Evolutionary conservation across 2,888 invertebrate genomes (phyloP), one percentile per base, ranked within the genome.

Genomic region (Phrixothrix hirtus): DNA sequence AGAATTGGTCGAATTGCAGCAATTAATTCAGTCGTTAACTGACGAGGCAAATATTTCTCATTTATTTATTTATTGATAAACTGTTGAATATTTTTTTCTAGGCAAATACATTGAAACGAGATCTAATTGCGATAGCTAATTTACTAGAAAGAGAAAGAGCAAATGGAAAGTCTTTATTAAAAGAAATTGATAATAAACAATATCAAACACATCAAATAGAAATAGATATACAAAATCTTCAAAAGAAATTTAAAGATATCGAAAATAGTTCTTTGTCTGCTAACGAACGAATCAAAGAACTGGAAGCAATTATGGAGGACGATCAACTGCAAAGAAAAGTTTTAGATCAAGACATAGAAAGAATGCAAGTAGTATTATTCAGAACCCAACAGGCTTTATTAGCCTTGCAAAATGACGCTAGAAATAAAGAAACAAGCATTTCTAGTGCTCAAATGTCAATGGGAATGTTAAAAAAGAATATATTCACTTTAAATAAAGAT

Each of bases 251-350:
- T 17, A 63, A 73, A 2, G 80, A 81, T 1, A 77, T 84, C 1
- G 69, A 74, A 27, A 77, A 79, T 56, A 79, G 80, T 62, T 75
- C 79, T 2, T 76, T 82, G 62, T 78, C 81, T 13, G 76, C 83
- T 0, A 80, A 79, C 29, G 84, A 84, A 62, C 75, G 83, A 21
- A 77, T 81, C 0, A 81, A 78, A 42, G 79, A 83, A 61, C 72
- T 87, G 4, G 81, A 85, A 64, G 78, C 81, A 15, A 81, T 87
- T 70, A 73, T 85, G 11, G 80, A 81, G 75, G 78, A 77, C 31
- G 82, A 82, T 62, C 79, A 82, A 62, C 77, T 75, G 10, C 79
- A 77, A 60, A 77, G 79, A n/a, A 76, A 66, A 30, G 73, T 75
- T 25, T 46, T 82, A 45, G 74, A 76, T 1, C 45, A 65, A 32